Evolutionary conservation across 2,113 vertebrate genomes (phyloP), one percentile per base, ranked within the genome.

Genomic region (Notarius quadriscutis): DNA sequence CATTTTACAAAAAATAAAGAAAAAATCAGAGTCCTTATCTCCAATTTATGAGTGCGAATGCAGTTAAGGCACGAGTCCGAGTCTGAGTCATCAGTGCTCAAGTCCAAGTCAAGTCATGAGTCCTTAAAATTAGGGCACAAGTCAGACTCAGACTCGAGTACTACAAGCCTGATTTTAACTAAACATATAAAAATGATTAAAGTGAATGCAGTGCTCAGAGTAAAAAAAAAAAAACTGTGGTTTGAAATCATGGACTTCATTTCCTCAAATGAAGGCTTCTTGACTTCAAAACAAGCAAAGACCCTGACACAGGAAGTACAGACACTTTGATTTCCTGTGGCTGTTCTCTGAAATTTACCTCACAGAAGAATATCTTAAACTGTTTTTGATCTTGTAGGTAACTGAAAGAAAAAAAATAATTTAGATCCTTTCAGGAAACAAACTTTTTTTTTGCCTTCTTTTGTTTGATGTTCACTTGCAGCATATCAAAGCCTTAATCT

Each of bases 401-500:
- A 30, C 84, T 86, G 72, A 69, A 87, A 86, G 60, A 57, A 83
- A 80, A 83, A 60, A 65, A 78, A 79, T 88, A 62, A 89, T 89
- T 89, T 77, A 80, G 53, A 89, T 77, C 62, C 58, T 88, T 86
- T 84, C 71, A 77, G 74, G 50, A 86, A 88, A 88, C 85, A 87
- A 87, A 86, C 55, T 71, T 84, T 83, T 88, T 84, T 88, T 78
- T 78, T 53, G 8, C 51, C 53, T 74, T 53, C 62, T n/a, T 71
- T 86, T 84, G 81, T 89, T 89, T 89, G 88, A 89, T 91, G 87
- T 87, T 88, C 17, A 14, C 51, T 86, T 82, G 30, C 20, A 34
- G 25, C 75, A 88, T 86, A 89, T 91, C 84, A 91, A 89, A 91
- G 90, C 77, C 63, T 88, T 88, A 74, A 71, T 84, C 15, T 27